Evolutionary conservation across 2,113 vertebrate species (phyloP).

Genomic region (Cheirogaleus medius): DNA sequence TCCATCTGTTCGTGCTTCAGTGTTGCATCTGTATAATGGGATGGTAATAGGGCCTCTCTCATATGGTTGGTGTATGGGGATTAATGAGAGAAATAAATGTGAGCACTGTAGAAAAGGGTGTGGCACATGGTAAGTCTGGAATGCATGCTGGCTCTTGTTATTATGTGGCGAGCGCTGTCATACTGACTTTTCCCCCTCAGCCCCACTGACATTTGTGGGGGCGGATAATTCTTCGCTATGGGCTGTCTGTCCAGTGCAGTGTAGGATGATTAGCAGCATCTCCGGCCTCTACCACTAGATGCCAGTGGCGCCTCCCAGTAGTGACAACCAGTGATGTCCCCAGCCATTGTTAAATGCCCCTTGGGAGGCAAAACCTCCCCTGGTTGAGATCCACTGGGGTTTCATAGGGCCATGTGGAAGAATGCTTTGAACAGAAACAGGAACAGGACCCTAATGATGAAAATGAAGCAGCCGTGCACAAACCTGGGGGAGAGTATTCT

Average conservation of each 20-base stretch:
- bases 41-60: neutral
- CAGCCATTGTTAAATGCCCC: neutral
- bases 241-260: neutral
- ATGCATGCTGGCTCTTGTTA: neutral
- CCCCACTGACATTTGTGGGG: neutral
- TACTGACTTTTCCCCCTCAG: neutral
- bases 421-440: neutral
- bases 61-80: neutral
- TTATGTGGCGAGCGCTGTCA: neutral
- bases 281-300: neutral
- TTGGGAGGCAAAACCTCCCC: neutral
- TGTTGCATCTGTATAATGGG: neutral
- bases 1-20: neutral
- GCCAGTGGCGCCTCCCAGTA: neutral
- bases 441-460: neutral
- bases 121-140: neutral
- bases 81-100: neutral
- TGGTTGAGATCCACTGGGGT: neutral
- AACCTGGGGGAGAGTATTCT: fast-evolving
- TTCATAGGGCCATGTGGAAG: neutral
- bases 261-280: neutral
- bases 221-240: neutral
- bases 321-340: neutral
- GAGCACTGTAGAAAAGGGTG: neutral
- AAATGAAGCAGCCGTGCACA: neutral